Conservation (phyloP, 2,888 invertebrate species). For the Adineta ricciae region DNA sequence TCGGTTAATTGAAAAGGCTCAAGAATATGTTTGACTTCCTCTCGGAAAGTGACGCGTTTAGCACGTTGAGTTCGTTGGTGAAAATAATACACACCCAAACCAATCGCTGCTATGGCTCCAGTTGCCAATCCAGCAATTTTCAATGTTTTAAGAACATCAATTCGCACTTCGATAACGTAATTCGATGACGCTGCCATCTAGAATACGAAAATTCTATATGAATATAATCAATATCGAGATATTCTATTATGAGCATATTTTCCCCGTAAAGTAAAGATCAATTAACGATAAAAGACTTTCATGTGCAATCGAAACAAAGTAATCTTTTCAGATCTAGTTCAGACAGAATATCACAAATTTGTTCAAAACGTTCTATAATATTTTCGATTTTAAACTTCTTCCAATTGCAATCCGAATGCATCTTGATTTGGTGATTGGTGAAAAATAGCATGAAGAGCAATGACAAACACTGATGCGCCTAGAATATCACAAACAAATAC, state of each 20-base stretch:
- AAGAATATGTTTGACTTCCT: not conserved
- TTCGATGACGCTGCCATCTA: not conserved
- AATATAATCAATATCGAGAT: not conserved
- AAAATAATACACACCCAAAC: not conserved
- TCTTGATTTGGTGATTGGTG: slow-evolving; percentile 12
- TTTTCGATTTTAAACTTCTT: not conserved
- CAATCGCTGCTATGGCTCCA: not conserved
- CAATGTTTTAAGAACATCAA: not conserved
- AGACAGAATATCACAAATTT: not conserved
- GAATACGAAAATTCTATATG: not conserved
- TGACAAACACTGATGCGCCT: slow-evolving; percentile 12
- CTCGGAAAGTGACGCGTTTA: not conserved
- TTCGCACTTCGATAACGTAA: not conserved
- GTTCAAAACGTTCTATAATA: not conserved
- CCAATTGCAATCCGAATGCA: slow-evolving; percentile 6
- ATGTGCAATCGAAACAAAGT: too few species aligned
- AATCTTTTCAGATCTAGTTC: not conserved
- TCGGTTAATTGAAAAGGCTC: not conserved
- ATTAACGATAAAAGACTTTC: too few species aligned
- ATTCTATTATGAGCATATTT: not conserved
- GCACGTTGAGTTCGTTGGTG: not conserved
- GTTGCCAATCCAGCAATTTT: not conserved
- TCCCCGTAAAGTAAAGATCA: not conserved
- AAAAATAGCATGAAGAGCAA: not conserved
- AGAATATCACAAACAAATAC: not conserved